Percentiles rank a stretch among this genome's conserved stretches.
Conservation (phyloP, 2,888 invertebrate genomes). For the Perdita meconis region DNA sequence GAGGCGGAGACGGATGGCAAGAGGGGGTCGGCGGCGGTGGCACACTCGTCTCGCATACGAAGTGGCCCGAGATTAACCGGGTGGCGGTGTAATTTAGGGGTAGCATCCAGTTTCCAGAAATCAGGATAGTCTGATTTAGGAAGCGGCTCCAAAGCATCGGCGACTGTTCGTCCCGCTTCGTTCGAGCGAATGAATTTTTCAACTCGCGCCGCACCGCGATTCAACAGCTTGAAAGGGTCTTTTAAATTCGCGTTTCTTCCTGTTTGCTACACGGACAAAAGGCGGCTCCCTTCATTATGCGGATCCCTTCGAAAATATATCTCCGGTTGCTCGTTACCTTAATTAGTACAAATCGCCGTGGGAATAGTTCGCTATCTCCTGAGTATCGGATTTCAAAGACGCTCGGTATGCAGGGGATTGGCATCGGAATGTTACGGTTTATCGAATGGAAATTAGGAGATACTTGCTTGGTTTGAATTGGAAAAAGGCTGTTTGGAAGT, state of each 20-base stretch:
- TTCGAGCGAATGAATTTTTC: conserved; percentile 31
- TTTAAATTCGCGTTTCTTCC: conserved; percentile 16
- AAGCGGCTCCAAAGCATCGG: conserved; percentile 31
- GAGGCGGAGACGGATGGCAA: conserved; percentile 21
- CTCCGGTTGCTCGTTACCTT: not conserved
- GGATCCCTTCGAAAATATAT: not conserved
- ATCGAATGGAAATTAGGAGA: too few relatives aligned
- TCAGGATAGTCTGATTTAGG: conserved; percentile 53
- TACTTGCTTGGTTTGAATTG: too few relatives aligned
- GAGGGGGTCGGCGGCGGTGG: conserved; percentile 9
- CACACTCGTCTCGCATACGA: conserved; percentile 54
- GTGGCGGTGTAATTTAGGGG: conserved; percentile 49
- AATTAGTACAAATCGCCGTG: conserved; percentile 3
- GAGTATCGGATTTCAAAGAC: not conserved
- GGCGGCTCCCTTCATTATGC: not conserved
- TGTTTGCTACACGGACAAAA: not conserved
- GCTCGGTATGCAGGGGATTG: not conserved
- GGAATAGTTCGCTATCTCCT: not conserved
- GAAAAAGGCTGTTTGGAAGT: too few relatives aligned
- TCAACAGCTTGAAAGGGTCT: not conserved
- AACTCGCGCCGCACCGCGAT: not conserved
- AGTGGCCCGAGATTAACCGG: conserved; percentile 55
- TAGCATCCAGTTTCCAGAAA: conserved; percentile 40
- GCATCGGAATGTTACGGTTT: not conserved
- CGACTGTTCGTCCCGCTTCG: conserved; percentile 20